These are phyloP conservation scores for Troides helena DNA, from an alignment of 2,888 invertebrate genomes.

Conservation along the genomic window DNA sequence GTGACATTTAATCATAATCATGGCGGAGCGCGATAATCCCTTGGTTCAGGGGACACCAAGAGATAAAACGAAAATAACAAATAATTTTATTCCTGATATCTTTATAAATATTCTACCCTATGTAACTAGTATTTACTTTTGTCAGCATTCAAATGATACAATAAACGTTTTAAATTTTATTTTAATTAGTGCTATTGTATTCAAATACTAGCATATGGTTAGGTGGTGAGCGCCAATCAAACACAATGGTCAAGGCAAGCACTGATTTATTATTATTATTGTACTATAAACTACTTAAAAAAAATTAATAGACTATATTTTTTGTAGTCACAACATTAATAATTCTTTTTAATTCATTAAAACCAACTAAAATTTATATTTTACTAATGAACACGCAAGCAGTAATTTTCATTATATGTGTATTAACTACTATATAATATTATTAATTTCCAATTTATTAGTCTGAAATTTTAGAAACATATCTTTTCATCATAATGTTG, in stretches of 20 bases:
- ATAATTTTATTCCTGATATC: constrained; percentile 19
- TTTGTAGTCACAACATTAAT: too few species aligned
- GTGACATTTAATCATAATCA: constrained; percentile 67
- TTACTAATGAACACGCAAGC: too few species aligned
- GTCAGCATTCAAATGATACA: neutral
- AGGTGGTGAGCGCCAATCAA: too few species aligned
- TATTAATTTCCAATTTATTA: too few species aligned
- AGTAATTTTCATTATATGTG: neutral
- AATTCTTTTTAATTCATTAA: too few species aligned
- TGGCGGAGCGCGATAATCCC: constrained; percentile 61
- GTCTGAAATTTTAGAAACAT: neutral
- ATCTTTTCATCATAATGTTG: neutral
- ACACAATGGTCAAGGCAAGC: too few species aligned
- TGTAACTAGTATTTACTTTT: neutral
- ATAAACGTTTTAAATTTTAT: neutral
- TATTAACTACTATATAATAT: too few species aligned
- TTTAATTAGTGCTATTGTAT: neutral
- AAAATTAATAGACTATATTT: too few species aligned
- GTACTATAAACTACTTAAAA: too few species aligned
- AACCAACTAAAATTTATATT: too few species aligned
- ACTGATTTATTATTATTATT: too few species aligned
- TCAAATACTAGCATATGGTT: too few species aligned
- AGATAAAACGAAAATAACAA: constrained; percentile 21
- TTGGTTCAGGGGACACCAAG: constrained; percentile 38
- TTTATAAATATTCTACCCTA: neutral